Percentiles rank a stretch among this genome's conserved stretches.
Conservation (phyloP, 2,113 vertebrate species). For the Takifugu flavidus region DNA sequence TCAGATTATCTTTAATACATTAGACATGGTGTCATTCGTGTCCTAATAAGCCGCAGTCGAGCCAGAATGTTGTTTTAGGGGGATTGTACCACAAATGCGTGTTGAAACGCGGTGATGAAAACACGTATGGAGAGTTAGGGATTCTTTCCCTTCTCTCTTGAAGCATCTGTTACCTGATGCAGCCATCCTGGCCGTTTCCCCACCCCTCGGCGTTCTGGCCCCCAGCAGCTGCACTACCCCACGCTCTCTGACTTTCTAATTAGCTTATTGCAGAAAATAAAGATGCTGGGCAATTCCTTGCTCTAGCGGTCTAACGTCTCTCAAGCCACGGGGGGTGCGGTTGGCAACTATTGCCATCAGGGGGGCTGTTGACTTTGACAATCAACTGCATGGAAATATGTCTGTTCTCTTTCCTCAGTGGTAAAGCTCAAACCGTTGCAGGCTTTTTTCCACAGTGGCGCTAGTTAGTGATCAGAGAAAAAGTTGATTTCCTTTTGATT, state of each 20-base stretch:
- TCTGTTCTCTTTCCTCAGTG: slow-evolving; percentile 15
- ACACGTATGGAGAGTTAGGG: not conserved
- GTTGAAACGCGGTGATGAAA: not conserved
- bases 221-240: slow-evolving; percentile 68
- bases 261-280: slow-evolving; percentile 67
- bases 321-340: slow-evolving; percentile 46
- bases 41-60: slow-evolving; percentile 18
- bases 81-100: too few relatives aligned
- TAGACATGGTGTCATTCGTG: slow-evolving; percentile 12
- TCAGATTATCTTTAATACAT: slow-evolving; percentile 25
- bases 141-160: not conserved
- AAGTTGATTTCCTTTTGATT: slow-evolving; percentile 13
- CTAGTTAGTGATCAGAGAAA: slow-evolving; percentile 6
- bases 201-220: slow-evolving; percentile 41
- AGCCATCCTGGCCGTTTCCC: slow-evolving; percentile 8
- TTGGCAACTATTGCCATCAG: slow-evolving; percentile 56
- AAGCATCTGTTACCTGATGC: not conserved
- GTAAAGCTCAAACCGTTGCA: slow-evolving; percentile 3
- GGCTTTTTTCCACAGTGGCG: slow-evolving; percentile 5
- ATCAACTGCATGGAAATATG: slow-evolving; percentile 42
- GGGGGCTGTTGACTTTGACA: slow-evolving; percentile 65
- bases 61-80: too few relatives aligned
- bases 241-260: slow-evolving; percentile 71
- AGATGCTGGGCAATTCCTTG: slow-evolving; percentile 71
- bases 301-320: slow-evolving; percentile 75